Conservation (phyloP, 2,888 invertebrate species). For the Celastrina argiolus region DNA sequence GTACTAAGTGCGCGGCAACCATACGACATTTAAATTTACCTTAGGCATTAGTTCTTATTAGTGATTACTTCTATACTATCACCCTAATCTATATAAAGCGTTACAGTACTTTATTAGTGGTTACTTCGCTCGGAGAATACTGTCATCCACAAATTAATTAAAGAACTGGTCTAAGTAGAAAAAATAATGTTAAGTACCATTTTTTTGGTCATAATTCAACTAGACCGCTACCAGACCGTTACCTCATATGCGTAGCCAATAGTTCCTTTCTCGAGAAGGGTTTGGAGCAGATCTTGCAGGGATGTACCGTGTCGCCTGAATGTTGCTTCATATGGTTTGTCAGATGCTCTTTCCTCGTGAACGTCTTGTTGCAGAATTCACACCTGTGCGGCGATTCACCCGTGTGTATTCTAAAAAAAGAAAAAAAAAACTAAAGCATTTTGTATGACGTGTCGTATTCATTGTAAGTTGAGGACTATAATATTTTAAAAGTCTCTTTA, state of each 20-base stretch:
- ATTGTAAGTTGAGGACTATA: neutral
- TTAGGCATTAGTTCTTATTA: no score
- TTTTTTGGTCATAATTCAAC: no score
- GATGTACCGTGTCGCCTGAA: slow-evolving; percentile 83
- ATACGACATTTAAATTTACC: no score
- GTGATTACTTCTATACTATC: no score
- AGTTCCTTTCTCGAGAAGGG: slow-evolving; percentile 86
- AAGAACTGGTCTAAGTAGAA: no score
- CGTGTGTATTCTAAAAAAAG: slow-evolving; percentile 68
- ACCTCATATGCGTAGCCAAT: slow-evolving; percentile 86
- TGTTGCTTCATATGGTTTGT: slow-evolving; percentile 83
- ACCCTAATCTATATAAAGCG: no score
- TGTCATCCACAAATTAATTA: no score
- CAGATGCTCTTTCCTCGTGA: slow-evolving; percentile 84
- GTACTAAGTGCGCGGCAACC: no score
- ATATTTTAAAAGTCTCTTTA: neutral
- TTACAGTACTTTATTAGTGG: no score
- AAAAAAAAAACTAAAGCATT: neutral
- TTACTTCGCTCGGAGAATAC: no score
- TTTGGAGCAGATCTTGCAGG: slow-evolving; percentile 85
- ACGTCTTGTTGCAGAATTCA: slow-evolving; percentile 84
- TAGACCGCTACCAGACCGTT: slow-evolving; percentile 27
- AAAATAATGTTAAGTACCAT: no score
- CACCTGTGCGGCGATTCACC: slow-evolving; percentile 87
- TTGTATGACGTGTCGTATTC: neutral